Evolutionary conservation across 2,113 vertebrate genomes (phyloP), one percentile per base, ranked within the genome.

Genomic region (Corapipo altera): DNA sequence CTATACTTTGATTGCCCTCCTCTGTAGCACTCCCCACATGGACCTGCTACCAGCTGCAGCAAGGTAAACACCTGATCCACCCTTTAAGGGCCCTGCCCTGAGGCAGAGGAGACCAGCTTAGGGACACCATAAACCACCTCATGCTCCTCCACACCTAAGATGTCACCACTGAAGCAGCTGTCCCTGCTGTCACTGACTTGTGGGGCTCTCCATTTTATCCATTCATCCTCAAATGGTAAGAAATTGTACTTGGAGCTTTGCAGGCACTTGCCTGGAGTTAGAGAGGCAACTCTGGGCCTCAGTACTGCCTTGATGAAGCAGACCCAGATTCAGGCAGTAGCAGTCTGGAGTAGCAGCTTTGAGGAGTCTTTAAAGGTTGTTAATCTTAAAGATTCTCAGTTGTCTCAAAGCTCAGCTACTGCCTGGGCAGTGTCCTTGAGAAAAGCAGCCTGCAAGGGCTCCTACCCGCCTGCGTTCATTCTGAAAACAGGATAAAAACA

Each of bases 231-330:
- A 4, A 22, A 28, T 9, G 9, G 18, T 17, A 18, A 82, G 33
- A 35, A 78, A 26, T 37, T 57, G 7, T 57, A 52, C 39, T 28
- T 35, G 44, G 13, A 91, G 19, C 6, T 43, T 66, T 72, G 28
- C 59, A 41, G 49, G 52, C 54, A 72, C 33, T 22, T 70, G 12
- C 22, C 37, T 70, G 54, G 19, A 82, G 11, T 20, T 39, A 27
- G 13, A 32, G 46, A 62, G 22, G 58, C 33, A 61, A 58, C 22
- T 76, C 46, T 77, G 67, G 69, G 59, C 27, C 72, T 70, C 66
- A 76, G 54, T 48, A 66, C 0, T 0, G 39, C 26, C 27, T 24
- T 0, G 0, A 35, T 5, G 5, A 74, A 74, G 48, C 65, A 52
- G 24, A 22, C 15, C 7, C 49, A 35, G 12, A 55, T 16, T 43